Base-by-base conservation (phyloP, 1,140 invertebrate genomes). In the Heliothis subflexa region DNA sequence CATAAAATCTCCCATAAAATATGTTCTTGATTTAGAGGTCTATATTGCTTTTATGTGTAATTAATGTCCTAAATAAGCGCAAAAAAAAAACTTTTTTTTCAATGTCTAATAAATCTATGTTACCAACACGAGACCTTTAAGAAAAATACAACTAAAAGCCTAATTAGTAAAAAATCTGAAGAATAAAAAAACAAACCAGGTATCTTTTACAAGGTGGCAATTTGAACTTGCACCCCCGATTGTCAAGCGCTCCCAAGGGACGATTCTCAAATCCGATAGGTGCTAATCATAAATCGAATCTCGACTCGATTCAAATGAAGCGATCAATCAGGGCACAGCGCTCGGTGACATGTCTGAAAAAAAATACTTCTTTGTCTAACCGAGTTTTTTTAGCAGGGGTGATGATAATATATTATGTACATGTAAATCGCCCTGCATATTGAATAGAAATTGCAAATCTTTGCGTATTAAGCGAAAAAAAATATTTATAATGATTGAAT, bases 201-300 rank as follows among this genome's bases (percentile, higher is more conserved):
- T 10, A 45, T 11, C 45, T 45, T 66, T 66, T 13, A 47, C 62
- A 49, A 47, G 62, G 2, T 57, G 25, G 21, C 54, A 57, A 57
- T 57, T 66, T 47, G 40, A 66, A 68, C 45, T 49, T 50, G 3
- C 9, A 50, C 40, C 64, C 64, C 64, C 21, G 18, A 68, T 21
- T 68, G 16, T 52, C 12, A 9, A 64, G 33, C 50, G 13, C 50
- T 73, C 84, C 61, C 81, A 73, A 66, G 77, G 81, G 77, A 85
- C 80, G 80, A 81, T 66, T 70, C 68, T 80, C 61, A 47, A 70
- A 77, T 66, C 74, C 57, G 70, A 84, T 81, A 83, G 79, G 61
- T 84, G 83, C 84, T 85, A 89, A 92, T 90, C 87, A 90, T 89
- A 66, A 89, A 92, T 90, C 81, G 86, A 89, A 89, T 91, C 88